These are phyloP conservation scores for Felis chaus DNA, from an alignment of 2,113 vertebrate species.

Conservation along the genomic window DNA sequence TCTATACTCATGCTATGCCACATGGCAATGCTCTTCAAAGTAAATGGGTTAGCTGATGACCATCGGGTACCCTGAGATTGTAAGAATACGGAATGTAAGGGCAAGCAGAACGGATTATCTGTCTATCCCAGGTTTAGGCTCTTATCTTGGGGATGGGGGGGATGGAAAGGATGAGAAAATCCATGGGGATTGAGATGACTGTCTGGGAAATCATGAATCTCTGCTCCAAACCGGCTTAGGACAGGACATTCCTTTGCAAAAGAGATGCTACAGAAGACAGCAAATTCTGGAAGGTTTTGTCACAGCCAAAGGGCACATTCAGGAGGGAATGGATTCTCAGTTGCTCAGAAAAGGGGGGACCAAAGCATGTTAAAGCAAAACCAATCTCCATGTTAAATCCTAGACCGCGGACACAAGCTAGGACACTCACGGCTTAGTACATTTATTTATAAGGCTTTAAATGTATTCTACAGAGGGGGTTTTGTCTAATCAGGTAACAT, in stretches of 20 bases:
- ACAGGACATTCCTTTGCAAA: neutral
- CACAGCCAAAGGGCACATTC: rapidly evolving
- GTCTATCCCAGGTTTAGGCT: neutral
- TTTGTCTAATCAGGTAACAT: neutral
- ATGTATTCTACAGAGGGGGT: neutral
- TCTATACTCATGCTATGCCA: too few species aligned
- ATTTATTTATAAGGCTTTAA: too few species aligned
- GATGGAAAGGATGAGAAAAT: neutral
- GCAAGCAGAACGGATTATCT: neutral
- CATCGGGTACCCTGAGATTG: neutral
- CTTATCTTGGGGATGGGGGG: neutral
- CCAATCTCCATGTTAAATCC: neutral
- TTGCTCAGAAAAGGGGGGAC: neutral
- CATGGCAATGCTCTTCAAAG: neutral
- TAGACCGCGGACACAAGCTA: rapidly evolving
- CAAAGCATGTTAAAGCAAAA: neutral
- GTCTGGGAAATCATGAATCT: neutral
- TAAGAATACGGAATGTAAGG: neutral
- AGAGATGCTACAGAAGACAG: too few species aligned
- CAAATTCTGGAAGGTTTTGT: neutral
- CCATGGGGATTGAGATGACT: rapidly evolving
- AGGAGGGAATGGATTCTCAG: neutral
- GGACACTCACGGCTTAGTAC: neutral
- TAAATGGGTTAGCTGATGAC: neutral
- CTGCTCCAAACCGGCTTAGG: neutral